Conservation (phyloP, 2,888 invertebrate genomes). For the Eupithecia exiguata region DNA sequence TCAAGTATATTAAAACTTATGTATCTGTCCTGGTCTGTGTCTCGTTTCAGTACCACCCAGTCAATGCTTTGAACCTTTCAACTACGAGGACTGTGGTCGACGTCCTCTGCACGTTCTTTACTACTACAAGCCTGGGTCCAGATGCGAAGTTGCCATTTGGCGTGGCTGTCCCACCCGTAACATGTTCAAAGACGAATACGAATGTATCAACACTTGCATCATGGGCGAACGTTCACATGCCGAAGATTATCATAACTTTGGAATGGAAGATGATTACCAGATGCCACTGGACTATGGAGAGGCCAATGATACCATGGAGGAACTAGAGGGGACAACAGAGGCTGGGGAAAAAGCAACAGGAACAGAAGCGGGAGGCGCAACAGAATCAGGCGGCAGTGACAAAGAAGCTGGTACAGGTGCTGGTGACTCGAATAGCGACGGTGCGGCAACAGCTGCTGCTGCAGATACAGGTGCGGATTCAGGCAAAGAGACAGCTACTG, state of each 20-base stretch:
- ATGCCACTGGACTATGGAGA: neutral
- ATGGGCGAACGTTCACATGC: slow-evolving; percentile 55
- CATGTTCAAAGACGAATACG: slow-evolving; percentile 74
- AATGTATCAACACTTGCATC: slow-evolving; percentile 71
- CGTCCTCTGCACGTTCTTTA: slow-evolving; percentile 66
- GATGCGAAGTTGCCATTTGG: slow-evolving; percentile 76
- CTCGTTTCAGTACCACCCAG: slow-evolving; percentile 62
- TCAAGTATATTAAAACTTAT: neutral
- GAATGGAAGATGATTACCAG: neutral
- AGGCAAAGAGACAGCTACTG: neutral
- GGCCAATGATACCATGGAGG: neutral
- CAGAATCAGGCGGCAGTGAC: neutral
- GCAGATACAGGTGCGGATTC: neutral
- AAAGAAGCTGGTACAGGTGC: neutral
- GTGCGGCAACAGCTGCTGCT: neutral
- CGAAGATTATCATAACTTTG: slow-evolving; percentile 51
- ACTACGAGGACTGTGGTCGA: slow-evolving; percentile 71
- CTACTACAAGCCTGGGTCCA: slow-evolving; percentile 72
- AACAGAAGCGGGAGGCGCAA: neutral
- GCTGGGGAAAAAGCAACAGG: neutral
- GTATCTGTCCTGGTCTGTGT: neutral
- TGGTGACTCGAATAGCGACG: neutral
- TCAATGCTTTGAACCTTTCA: slow-evolving; percentile 64
- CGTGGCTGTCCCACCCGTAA: slow-evolving; percentile 74
- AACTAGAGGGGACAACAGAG: neutral